Percentiles rank a stretch among this genome's conserved stretches.
phyloP scores from a whole-genome alignment of 2,113 vertebrate genomes.

The Zosterops hypoxanthus region DNA sequence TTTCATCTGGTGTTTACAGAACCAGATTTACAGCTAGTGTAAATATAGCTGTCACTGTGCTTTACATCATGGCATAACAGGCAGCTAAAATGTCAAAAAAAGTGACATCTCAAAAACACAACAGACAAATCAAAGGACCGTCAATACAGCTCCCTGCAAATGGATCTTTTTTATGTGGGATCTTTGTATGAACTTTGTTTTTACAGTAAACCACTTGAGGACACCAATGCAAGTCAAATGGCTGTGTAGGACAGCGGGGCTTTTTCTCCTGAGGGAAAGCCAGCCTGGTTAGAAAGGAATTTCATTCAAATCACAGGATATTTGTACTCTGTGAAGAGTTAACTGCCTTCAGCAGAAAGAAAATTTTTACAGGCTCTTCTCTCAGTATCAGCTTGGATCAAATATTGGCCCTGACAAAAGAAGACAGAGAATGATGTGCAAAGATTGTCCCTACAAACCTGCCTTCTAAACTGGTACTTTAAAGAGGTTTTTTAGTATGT shows the following conservation, averaged over 20 bases:
- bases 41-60: not conserved
- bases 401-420: not conserved
- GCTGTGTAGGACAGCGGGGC: not conserved
- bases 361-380: not conserved
- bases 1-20: not conserved
- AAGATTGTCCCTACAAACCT: not conserved
- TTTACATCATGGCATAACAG: not conserved
- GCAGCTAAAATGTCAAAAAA: not conserved
- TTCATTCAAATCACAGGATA: not conserved
- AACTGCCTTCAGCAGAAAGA: not conserved
- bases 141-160: not conserved
- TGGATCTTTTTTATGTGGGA: rapidly evolving
- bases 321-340: not conserved
- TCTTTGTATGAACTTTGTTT: not conserved
- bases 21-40: not conserved
- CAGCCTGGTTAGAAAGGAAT: not conserved
- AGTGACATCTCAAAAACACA: not conserved
- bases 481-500: not conserved
- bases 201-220: not conserved
- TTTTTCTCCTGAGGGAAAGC: not conserved
- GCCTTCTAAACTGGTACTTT: not conserved
- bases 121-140: not conserved
- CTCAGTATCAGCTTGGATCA: not conserved
- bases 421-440: not conserved
- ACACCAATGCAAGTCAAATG: not conserved